Percentiles rank a stretch among this genome's conserved stretches.
Evolutionary conservation across 2,888 invertebrate species (phyloP).

Genomic region (Tryphoninae sp.): DNA sequence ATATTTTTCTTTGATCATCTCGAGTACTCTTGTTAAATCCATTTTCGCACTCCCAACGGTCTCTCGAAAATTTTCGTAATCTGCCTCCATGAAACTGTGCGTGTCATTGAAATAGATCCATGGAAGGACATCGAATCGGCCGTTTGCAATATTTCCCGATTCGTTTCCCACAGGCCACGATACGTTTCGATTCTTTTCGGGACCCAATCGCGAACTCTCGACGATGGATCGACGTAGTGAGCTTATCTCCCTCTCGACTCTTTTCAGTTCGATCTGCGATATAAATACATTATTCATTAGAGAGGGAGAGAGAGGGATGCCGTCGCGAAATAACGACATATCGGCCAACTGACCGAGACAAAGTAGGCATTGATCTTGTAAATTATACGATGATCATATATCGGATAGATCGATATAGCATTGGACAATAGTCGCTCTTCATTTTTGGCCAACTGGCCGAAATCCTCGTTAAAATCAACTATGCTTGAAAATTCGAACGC

Average conservation of each 20-base stretch:
- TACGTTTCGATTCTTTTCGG: conserved; percentile 75
- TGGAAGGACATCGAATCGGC: conserved; percentile 91
- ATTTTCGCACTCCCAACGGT: conserved; percentile 86
- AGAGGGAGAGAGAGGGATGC: conserved; percentile 3
- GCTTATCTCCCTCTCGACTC: conserved; percentile 79
- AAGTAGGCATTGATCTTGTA: conserved; percentile 89
- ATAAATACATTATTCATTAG: background rate
- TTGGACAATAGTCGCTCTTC: conserved; percentile 81
- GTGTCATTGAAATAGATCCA: conserved; percentile 94
- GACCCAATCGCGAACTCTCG: conserved; percentile 80
- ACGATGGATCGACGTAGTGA: conserved; percentile 81
- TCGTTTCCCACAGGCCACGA: conserved; percentile 91
- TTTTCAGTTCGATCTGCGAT: conserved; percentile 79
- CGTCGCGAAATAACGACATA: background rate
- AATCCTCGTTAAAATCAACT: conserved; percentile 80
- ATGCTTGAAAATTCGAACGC: conserved; percentile 68
- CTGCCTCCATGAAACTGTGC: conserved; percentile 91
- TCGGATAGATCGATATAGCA: conserved; percentile 86
- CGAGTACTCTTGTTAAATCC: conserved; percentile 86
- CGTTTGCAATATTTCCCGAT: conserved; percentile 85
- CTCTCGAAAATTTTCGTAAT: conserved; percentile 87
- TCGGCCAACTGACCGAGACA: conserved; percentile 83
- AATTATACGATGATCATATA: conserved; percentile 84
- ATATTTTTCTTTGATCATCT: conserved; percentile 82
- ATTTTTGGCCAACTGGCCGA: conserved; percentile 79